Conservation (phyloP, 2,113 vertebrate genomes). For the Gnathonemus longibarbis region DNA sequence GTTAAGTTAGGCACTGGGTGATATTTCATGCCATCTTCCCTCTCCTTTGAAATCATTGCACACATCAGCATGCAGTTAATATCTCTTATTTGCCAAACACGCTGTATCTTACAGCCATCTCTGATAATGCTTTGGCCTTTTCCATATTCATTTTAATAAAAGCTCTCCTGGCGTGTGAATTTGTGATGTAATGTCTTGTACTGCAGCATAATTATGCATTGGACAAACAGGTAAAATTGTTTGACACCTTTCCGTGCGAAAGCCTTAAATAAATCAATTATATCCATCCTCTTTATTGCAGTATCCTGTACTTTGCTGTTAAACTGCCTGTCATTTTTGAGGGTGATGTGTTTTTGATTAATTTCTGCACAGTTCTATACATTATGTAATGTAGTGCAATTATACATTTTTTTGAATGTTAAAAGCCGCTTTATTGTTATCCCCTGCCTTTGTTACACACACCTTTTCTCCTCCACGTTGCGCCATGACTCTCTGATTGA, state of each 20-base stretch:
- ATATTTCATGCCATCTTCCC: neutral
- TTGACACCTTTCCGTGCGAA: neutral
- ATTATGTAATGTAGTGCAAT: neutral
- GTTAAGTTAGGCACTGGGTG: neutral
- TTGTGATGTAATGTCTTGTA: neutral
- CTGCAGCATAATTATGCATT: neutral
- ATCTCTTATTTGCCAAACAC: neutral
- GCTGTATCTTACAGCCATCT: neutral
- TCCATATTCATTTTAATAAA: neutral
- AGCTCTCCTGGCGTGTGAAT: neutral
- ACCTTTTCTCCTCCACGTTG: neutral
- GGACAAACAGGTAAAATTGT: neutral
- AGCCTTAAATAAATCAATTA: neutral
- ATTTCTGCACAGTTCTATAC: constrained; percentile 24
- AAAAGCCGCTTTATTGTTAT: neutral
- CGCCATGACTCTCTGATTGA: neutral
- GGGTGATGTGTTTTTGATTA: neutral
- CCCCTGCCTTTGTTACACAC: neutral
- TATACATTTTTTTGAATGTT: neutral
- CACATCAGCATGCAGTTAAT: neutral
- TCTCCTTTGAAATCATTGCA: neutral
- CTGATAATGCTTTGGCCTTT: neutral
- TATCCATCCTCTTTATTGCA: neutral
- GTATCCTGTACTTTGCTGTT: neutral
- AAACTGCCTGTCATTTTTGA: constrained; percentile 29